Base-by-base conservation (phyloP, 2,797 vertebrate species). In the Harpagifer antarcticus region DNA sequence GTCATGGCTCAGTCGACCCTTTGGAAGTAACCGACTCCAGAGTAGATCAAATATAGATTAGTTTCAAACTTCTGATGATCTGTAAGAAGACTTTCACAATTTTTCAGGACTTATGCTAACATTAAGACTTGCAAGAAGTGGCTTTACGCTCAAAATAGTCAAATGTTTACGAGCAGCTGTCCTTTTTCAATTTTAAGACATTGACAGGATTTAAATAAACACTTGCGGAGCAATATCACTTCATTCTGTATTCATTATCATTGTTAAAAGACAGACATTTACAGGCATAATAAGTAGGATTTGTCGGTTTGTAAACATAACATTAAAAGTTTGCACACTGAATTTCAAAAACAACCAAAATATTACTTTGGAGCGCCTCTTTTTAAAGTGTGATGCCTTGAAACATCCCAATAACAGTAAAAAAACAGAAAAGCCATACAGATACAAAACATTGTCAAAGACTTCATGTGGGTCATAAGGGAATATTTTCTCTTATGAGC, bases 171-270 rank as follows among this genome's bases (percentile, higher is more conserved):
- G 9, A 40, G 63, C 13, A 40, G 7, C 16, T 66, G 16, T 37
- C 12, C 52, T 10, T 69, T n/a, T 45, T 42, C 20, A 27, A 15
- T 19, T 4, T 53, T 12, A 49, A 53, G 42, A 11, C 9, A 9
- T 61, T 45, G 14, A 56, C 27, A 6, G 45, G 14, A 50, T 17
- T 43, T 53, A 60, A 59, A 59, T 60, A 45, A 57, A 69, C 44
- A 58, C 27, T 20, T 50, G 20, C 15, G 49, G 59, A 13, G 4
- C 5, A 8, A 1, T 33, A 45, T 56, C 4, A 40, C 3, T 53
- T 44, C 9, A 40, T 15, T 60, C 43, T 53, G 7, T 23, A 42
- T 23, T 45, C 12, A 47, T 12, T 54, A 9, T 55, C 31, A 14
- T 53, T 20, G 33, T 68, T 42, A 20, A 64, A 57, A 58, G 15